Conservation (phyloP, 2,888 invertebrate species). For the Protophormia terraenovae region DNA sequence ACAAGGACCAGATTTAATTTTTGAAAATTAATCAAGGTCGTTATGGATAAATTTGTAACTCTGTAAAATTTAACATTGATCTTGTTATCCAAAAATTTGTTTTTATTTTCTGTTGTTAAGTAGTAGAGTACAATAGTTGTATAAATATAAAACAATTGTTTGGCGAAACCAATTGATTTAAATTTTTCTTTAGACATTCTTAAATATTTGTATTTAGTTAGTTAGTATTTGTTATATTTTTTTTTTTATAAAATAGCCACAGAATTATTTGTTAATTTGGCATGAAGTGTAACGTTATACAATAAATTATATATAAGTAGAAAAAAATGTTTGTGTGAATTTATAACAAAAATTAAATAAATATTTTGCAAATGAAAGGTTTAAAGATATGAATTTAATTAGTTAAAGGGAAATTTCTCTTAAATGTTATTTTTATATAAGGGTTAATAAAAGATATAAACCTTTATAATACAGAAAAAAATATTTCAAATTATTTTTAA, state of each 20-base stretch:
- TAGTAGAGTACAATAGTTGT: background rate
- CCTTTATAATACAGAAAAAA: too few relatives aligned
- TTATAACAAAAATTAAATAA: background rate
- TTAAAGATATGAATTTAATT: background rate
- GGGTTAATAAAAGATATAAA: too few relatives aligned
- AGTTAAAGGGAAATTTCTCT: too few relatives aligned
- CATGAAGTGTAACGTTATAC: slow-evolving; percentile 53
- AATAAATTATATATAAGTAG: slow-evolving; percentile 45
- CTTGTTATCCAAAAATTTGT: slow-evolving; percentile 28
- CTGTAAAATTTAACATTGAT: background rate
- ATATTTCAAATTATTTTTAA: too few relatives aligned
- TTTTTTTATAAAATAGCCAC: slow-evolving; percentile 19
- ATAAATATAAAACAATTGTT: slow-evolving; percentile 31
- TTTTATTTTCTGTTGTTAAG: background rate
- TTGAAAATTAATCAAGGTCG: slow-evolving; percentile 61
- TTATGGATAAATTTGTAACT: slow-evolving; percentile 49
- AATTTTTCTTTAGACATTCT: slow-evolving; percentile 10
- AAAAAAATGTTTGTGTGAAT: background rate
- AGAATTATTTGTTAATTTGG: slow-evolving; percentile 41
- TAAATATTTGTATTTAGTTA: background rate
- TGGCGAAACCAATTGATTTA: slow-evolving; percentile 53
- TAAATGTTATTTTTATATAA: too few relatives aligned
- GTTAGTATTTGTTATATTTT: background rate
- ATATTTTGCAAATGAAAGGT: background rate
- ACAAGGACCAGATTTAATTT: slow-evolving; percentile 46